Evolutionary conservation across 2,797 vertebrate genomes (phyloP).

Genomic region (Aulostomus chinensis): DNA sequence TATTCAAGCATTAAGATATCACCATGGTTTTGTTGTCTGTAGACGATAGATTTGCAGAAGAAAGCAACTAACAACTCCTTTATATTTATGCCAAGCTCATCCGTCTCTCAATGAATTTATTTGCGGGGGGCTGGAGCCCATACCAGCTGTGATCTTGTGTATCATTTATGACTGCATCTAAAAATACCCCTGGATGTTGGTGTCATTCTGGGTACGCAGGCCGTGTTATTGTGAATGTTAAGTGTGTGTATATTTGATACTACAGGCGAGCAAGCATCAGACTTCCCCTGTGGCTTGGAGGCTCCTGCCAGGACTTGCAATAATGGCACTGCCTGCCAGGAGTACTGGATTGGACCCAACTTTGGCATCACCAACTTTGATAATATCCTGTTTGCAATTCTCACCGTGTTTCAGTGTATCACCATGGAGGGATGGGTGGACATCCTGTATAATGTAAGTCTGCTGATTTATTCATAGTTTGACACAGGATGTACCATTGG

Average conservation of each 20-base stretch:
- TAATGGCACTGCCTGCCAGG: conserved; percentile 80
- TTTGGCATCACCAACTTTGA: conserved; percentile 98
- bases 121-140: too few species aligned
- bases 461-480: too few species aligned
- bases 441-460: conserved; percentile 94
- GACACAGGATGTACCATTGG: too few species aligned
- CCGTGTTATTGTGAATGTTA: conserved; percentile 11
- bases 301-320: conserved; percentile 84
- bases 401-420: conserved; percentile 98
- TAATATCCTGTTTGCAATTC: conserved; percentile 95
- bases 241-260: conserved; percentile 17
- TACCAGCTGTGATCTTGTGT: too few species aligned
- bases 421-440: conserved; percentile 99
- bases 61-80: too few species aligned
- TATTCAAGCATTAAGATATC: too few species aligned
- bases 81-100: too few species aligned
- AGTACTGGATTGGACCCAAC: conserved; percentile 94
- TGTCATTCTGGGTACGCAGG: conserved; percentile 8
- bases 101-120: too few species aligned
- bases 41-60: too few species aligned
- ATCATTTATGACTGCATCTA: too few species aligned
- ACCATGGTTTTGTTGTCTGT: too few species aligned
- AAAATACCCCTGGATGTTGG: not conserved
- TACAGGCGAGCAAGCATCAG: conserved; percentile 83
- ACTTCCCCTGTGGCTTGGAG: conserved; percentile 90